A percentile compares a stretch with the other conserved stretches of the same genome.
Conservation (phyloP, 2,113 vertebrate species). For the Aramus guarauna region DNA sequence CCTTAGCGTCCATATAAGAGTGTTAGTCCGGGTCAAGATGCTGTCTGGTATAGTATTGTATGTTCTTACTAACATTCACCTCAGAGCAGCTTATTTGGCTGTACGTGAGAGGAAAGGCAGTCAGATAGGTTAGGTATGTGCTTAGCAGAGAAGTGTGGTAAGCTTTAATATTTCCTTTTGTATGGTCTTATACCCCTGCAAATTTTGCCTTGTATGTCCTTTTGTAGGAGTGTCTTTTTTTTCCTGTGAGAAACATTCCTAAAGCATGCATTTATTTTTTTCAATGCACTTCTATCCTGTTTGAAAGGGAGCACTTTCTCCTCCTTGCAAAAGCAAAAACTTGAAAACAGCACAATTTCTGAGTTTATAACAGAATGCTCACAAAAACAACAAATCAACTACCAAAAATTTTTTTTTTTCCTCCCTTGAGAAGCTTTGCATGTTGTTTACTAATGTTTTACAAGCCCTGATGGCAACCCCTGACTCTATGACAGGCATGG, state of each 20-base stretch:
- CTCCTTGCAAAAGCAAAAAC: neutral
- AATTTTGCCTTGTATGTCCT: neutral
- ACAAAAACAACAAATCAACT: neutral
- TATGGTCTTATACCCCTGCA: neutral
- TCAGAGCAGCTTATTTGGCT: neutral
- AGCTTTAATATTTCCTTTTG: neutral
- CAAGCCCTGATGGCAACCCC: neutral
- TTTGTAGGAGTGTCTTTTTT: neutral
- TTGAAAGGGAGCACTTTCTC: neutral
- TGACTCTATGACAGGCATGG: neutral
- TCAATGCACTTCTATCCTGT: neutral
- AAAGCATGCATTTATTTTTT: neutral
- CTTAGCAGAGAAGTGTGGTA: neutral
- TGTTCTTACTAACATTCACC: neutral
- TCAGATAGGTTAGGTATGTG: neutral
- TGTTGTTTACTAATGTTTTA: neutral
- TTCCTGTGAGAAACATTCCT: neutral
- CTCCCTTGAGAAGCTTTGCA: neutral
- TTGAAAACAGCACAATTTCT: neutral
- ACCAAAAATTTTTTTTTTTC: neutral
- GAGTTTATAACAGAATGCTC: neutral
- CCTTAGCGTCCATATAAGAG: neutral
- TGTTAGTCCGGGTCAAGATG: neutral
- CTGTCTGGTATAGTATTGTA: neutral
- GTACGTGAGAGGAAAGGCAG: neutral